Evolutionary conservation across 2,888 invertebrate genomes (phyloP), one percentile per base, ranked within the genome.

Genomic region (Pterostichus madidus): DNA sequence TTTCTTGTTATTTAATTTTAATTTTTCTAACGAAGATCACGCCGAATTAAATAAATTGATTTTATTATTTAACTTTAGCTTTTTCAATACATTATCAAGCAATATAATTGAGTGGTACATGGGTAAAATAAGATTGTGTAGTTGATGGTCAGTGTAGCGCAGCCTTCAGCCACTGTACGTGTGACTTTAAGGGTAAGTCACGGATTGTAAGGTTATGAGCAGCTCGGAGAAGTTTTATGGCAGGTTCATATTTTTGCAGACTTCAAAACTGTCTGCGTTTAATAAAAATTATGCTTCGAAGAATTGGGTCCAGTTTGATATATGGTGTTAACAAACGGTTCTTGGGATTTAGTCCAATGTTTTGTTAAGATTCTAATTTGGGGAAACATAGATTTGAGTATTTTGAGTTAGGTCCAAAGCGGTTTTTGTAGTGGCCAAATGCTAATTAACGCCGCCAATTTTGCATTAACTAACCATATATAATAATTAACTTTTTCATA

Each of bases 401-500:
- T 31, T 59, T 17, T 59, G 24, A 59, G 59, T 24, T 5, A 13
- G 53, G 17, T 53, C 15, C 13, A 6, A 10, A 53, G 8, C 13
- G 8, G 7, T 53, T 53, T 15, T 53, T 53, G 5, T 59, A 59
- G 59, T 59, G 49, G 17, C n/a, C 59, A 11, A 59, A 64, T 35
- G 32, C 13, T 64, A 64, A 64, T 64, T 64, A 64, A 64, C 64
- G 64, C 13, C 11, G 31, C 32, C 64, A 64, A 13, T 13, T 64
- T 64, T 64, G 13, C 64, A 64, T 64, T 64, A 64, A 64, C 64
- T 35, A 64, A 35, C 64, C 64, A 64, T 64, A 64, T 64, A 64
- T 64, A 64, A 64, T 64, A 64, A 64, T 64, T 64, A 64, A 64
- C 64, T 64, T 64, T 64, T 64, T 64, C 49, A 49, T 49, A 49